phyloP scores from a whole-genome alignment of 1,140 invertebrate species.

The Hylaeus anthracinus region DNA sequence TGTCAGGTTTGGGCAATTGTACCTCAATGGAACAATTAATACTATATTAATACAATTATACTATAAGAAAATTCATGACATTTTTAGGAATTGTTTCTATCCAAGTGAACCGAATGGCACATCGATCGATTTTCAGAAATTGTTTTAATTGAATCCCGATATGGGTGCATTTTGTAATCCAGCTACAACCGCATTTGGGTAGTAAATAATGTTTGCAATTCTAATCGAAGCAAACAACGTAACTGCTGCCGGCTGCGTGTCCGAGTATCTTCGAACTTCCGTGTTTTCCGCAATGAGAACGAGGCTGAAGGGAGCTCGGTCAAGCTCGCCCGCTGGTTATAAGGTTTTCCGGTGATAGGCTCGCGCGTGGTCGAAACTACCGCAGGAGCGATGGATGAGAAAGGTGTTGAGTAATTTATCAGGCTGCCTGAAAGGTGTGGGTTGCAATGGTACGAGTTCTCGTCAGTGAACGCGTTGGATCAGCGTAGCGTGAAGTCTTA shows the following conservation, averaged over 20 bases:
- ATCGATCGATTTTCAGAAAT: no score
- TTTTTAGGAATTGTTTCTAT: no score
- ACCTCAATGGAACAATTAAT: no score
- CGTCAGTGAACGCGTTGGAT: constrained; percentile 51
- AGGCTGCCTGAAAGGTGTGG: constrained; percentile 64
- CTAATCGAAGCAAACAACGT: background rate
- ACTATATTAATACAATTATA: no score
- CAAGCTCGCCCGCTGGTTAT: constrained; percentile 39
- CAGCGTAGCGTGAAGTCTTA: constrained; percentile 64
- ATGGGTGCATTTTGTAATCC: no score
- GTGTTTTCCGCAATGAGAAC: constrained; percentile 32
- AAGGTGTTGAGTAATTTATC: constrained; percentile 74
- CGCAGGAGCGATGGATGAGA: constrained; percentile 52
- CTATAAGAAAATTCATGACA: no score
- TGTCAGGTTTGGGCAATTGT: no score
- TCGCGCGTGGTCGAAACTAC: constrained; percentile 33
- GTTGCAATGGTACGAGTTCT: constrained; percentile 53
- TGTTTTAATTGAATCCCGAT: no score
- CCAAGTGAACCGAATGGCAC: no score
- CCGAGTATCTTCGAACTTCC: constrained; percentile 22
- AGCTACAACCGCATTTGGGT: no score
- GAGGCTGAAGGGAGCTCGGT: constrained; percentile 32
- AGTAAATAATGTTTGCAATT: constrained; percentile 8
- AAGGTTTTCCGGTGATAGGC: constrained; percentile 55
- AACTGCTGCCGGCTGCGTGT: background rate